Evolutionary conservation across 2,113 vertebrate genomes (phyloP).

Genomic region (Galemys pyrenaicus): DNA sequence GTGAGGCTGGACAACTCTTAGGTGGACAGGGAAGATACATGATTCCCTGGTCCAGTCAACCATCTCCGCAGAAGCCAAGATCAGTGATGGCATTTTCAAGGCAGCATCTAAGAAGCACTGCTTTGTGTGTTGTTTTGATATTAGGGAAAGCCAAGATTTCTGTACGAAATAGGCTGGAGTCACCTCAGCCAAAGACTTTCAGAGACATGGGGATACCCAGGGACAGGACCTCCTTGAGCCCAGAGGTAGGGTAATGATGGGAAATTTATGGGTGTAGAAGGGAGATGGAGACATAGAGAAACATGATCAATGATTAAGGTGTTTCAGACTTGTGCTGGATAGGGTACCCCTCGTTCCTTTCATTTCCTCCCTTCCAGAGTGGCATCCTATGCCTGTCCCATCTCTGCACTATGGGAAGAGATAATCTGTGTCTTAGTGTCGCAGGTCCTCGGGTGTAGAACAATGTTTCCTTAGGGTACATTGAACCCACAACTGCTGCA

Average conservation of each 20-base stretch:
- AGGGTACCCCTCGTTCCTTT: neutral
- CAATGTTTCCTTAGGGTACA: neutral
- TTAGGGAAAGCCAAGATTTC: neutral
- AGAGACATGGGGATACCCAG: neutral
- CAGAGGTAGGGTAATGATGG: neutral
- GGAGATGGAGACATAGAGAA: neutral
- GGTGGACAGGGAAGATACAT: neutral
- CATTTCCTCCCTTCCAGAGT: neutral
- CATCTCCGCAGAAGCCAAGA: neutral
- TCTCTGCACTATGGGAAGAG: neutral
- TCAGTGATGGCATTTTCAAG: neutral
- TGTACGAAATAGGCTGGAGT: neutral
- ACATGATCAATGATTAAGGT: no score
- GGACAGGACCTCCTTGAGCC: neutral
- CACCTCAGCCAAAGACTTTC: neutral
- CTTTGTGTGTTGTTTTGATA: neutral
- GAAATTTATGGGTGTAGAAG: no score
- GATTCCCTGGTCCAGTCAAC: neutral
- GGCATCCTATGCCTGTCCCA: neutral
- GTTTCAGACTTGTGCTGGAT: no score
- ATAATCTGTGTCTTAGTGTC: neutral
- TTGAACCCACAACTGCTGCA: no score
- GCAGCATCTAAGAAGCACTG: neutral
- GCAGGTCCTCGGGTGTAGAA: no score
- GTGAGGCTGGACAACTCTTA: neutral